Base-by-base conservation (phyloP, 2,113 vertebrate species). In the Gadus chalcogrammus region DNA sequence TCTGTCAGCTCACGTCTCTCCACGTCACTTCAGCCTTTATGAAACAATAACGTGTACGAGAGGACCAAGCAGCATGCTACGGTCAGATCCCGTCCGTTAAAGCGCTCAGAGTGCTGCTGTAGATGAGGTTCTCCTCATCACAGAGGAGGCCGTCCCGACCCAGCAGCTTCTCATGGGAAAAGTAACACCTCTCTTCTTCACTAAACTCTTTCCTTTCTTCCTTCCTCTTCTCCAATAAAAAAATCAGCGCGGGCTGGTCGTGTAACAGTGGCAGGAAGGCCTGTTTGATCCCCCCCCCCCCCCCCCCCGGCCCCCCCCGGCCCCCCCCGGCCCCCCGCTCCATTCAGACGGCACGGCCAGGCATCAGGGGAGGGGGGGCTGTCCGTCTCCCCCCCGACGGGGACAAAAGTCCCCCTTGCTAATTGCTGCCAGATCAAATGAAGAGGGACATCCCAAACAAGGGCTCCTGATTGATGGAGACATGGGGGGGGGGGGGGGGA, bases 371-470 rank as follows among this genome's bases (percentile, higher is more conserved):
- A 93, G 93, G 90, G 22, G 22, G 90, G 88, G 88, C 84, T 73
- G 87, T 89, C 86, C 82, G 90, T 92, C 92, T 93, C 78, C 15
- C 64, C 83, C 64, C 55, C 16, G 2, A 17, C 84, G 91, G 69
- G 77, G 85, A 93, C 93, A 94, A 90, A 94, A 94, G 93, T 94
- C 84, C 85, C 76, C 87, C 76, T 85, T 85, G 81, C 92, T 96
- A 96, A 95, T 94, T 94, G 91, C 90, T 90, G 92, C 93, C 92
- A 94, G 94, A 94, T 95, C 93, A 96, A 94, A 94, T 94, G 92
- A 93, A 88, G 68, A 80, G 86, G 87, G 85, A 84, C 85, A 74
- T 90, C 90, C 90, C 75, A 82, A 70, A 79, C 82, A 90, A 90
- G 85, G 89, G 89, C 91, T 91, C 88, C 85, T 89, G 91, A 90